Conservation (phyloP, 2,888 invertebrate species). For the Hydrotaea cyrtoneurina region DNA sequence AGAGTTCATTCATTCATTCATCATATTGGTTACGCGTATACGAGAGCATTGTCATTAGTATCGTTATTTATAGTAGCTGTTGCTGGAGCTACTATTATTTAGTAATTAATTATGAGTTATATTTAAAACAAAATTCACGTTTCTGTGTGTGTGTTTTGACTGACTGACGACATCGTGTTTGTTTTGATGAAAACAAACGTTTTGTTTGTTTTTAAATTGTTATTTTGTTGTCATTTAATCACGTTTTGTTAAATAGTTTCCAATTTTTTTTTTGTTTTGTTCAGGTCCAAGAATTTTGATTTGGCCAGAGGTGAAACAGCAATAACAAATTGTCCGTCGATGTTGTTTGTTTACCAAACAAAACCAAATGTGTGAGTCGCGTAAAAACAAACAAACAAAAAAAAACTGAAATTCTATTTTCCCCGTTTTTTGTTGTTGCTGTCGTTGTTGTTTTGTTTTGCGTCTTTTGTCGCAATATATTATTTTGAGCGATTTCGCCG, state of each 20-base stretch:
- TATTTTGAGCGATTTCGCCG: not conserved
- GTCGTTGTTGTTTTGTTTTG: no score
- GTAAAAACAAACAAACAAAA: no score
- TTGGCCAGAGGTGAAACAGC: constrained; percentile 12
- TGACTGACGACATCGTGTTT: constrained; percentile 38
- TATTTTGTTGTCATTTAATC: constrained; percentile 53
- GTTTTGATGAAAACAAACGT: constrained; percentile 35
- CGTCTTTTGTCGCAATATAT: not conserved
- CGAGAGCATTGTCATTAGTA: not conserved
- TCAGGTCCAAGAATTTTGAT: not conserved
- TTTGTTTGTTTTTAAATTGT: constrained; percentile 11
- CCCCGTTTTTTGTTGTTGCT: not conserved
- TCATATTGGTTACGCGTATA: not conserved
- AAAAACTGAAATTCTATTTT: not conserved
- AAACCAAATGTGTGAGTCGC: constrained; percentile 15
- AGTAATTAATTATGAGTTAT: constrained; percentile 15
- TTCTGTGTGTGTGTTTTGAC: not conserved
- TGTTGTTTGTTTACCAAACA: constrained; percentile 57
- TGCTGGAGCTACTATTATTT: not conserved
- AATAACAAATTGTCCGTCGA: constrained; percentile 42
- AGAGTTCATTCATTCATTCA: constrained; percentile 36
- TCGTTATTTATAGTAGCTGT: not conserved
- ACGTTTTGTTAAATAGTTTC: constrained; percentile 56
- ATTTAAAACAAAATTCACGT: not conserved
- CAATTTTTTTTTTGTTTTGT: not conserved